Evolutionary conservation across 2,888 invertebrate genomes (phyloP), one percentile per base, ranked within the genome.

Genomic region (Agapostemon virescens): DNA sequence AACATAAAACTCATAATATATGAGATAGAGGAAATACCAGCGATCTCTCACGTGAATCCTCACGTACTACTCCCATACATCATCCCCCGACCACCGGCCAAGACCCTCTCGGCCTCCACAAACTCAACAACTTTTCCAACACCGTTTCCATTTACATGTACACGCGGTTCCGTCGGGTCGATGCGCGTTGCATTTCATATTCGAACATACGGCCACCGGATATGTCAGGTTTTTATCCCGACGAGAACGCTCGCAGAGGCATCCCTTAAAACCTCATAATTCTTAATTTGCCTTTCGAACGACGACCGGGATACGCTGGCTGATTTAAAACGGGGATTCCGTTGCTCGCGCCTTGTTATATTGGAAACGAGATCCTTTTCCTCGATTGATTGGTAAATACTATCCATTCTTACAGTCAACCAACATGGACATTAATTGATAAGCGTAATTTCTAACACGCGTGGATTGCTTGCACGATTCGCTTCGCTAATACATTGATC

Each of bases 1-100:
- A 88, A 87, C 89, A 88, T 88, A 88, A 91, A 91, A 89, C 89
- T 89, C 86, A 88, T 90, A 89, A 90, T 90, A 89, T 90, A 90
- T 90, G 89, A 89, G 89, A 89, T 88, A 87, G 87, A 89, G 90
- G 88, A 89, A 90, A 90, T 89, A 89, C 88, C 86, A 76, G 83
- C 87, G 88, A 90, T 90, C 88, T 89, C 86, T 89, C 89, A 87
- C 86, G 86, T 84, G 86, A 89, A 88, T 89, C 87, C 88, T 88
- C 90, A 87, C 89, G 89, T 88, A 86, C 84, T 74, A 81, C 74
- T 82, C 83, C 88, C 83, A 88, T 89, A 87, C 85, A 89, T 89
- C 89, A 89, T 84, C 83, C 79, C 55, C 69, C 73, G 77, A 84
- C 82, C 82, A 45, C 75, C 69, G 74, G 67, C 78, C 86, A 78